Evolutionary conservation across 2,888 invertebrate species (phyloP).

Genomic region (Calliopum simillimum): DNA sequence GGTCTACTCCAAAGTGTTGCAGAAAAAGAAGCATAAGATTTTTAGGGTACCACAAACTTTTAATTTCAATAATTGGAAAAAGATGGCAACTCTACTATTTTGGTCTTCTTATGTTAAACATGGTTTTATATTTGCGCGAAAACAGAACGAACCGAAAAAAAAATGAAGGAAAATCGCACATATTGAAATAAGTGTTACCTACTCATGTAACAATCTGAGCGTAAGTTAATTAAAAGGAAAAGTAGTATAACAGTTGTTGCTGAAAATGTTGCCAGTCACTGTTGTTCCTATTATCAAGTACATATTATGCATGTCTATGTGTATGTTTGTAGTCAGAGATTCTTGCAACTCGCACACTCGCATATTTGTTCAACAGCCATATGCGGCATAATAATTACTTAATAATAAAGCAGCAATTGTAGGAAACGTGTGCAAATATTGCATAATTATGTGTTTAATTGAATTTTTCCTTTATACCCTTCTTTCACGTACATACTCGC

Average conservation of each 20-base stretch:
- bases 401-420: conserved; percentile 24
- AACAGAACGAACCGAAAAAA: no score
- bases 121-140: no score
- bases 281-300: conserved; percentile 20
- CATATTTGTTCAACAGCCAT: conserved; percentile 19
- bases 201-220: conserved; percentile 34
- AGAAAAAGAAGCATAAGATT: no score
- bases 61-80: no score
- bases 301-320: no score
- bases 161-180: not conserved
- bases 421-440: conserved; percentile 35
- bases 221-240: conserved; percentile 33
- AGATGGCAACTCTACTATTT: no score
- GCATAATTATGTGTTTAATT: conserved; percentile 50
- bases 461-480: conserved; percentile 39
- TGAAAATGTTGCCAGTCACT: not conserved
- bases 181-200: conserved; percentile 26
- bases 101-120: no score
- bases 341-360: not conserved
- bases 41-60: no score
- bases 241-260: conserved; percentile 5
- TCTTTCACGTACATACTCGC: not conserved
- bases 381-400: conserved; percentile 33
- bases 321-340: not conserved
- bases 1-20: no score